phyloP scores from a whole-genome alignment of 2,888 invertebrate genomes.

The Leptinotarsa peninsularis region DNA sequence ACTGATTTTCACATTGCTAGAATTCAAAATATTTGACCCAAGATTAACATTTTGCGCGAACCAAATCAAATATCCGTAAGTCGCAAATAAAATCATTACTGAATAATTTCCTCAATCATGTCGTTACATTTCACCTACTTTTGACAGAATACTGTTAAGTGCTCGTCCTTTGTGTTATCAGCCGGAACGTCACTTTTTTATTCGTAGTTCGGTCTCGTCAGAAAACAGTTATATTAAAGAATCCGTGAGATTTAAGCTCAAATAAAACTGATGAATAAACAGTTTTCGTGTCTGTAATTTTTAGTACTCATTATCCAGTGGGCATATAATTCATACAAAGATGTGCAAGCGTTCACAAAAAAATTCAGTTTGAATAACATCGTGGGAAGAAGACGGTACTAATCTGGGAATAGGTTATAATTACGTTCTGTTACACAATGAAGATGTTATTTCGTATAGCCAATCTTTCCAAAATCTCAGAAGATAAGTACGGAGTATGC shows the following conservation, averaged over 20 bases:
- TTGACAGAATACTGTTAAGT: not conserved
- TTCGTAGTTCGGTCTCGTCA: conserved; percentile 16
- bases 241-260: conserved; percentile 14
- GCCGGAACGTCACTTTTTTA: conserved; percentile 19
- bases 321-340: conserved; percentile 16
- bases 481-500: conserved; percentile 3
- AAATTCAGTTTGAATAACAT: conserved; percentile 16
- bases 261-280: conserved; percentile 17
- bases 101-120: conserved; percentile 4
- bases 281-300: conserved; percentile 18
- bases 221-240: conserved; percentile 14
- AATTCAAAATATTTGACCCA: no score
- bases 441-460: conserved; percentile 6
- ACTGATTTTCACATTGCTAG: no score
- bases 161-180: conserved; percentile 16
- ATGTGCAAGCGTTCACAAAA: conserved; percentile 15
- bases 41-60: no score
- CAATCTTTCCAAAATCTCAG: conserved; percentile 16
- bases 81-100: not conserved
- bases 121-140: conserved; percentile 6
- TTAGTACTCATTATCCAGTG: conserved; percentile 19
- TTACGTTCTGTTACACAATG: conserved; percentile 16
- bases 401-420: conserved; percentile 7
- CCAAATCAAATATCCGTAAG: not conserved
- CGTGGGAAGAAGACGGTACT: conserved; percentile 16